A percentile compares a stretch with the other conserved stretches of the same genome.
Evolutionary conservation across 1,140 invertebrate species (phyloP).

Genomic region (Penaeus japonicus): DNA sequence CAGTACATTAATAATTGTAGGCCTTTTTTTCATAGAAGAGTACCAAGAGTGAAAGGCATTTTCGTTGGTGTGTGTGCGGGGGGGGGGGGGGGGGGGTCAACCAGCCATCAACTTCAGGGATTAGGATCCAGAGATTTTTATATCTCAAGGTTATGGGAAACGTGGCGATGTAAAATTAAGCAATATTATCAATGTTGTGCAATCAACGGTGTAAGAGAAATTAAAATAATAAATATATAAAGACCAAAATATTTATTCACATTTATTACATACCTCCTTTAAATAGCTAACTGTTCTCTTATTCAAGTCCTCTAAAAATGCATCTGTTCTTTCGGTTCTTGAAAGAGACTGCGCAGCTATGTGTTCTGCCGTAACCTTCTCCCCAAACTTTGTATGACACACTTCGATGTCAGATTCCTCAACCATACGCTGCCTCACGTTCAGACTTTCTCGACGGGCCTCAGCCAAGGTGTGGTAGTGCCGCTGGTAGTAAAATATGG

Average conservation of each 20-base stretch:
- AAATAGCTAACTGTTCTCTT: background rate
- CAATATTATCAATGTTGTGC: too few species aligned
- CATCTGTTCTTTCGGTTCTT: constrained; percentile 7
- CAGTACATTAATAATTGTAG: too few species aligned
- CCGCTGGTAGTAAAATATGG: constrained; percentile 84
- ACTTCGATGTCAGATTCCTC: constrained; percentile 44
- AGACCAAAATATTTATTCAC: background rate
- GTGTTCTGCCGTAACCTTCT: constrained; percentile 39
- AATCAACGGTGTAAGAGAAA: too few species aligned
- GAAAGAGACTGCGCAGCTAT: constrained; percentile 15
- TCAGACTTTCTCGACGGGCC: constrained; percentile 23
- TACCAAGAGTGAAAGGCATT: too few species aligned
- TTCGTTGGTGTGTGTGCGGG: too few species aligned
- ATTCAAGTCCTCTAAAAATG: background rate
- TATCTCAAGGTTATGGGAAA: too few species aligned
- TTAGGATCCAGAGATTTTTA: too few species aligned
- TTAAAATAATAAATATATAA: too few species aligned
- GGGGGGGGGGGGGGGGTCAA: too few species aligned
- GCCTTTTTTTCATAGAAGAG: too few species aligned
- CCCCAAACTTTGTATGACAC: constrained; percentile 17
- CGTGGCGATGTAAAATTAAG: too few species aligned
- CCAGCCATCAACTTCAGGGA: too few species aligned
- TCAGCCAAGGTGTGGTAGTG: constrained; percentile 56
- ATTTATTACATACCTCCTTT: background rate
- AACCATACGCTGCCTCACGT: constrained; percentile 2